Percentiles rank a stretch among this genome's conserved stretches.
Conservation (phyloP, 2,888 invertebrate genomes). For the Troides aeacus region DNA sequence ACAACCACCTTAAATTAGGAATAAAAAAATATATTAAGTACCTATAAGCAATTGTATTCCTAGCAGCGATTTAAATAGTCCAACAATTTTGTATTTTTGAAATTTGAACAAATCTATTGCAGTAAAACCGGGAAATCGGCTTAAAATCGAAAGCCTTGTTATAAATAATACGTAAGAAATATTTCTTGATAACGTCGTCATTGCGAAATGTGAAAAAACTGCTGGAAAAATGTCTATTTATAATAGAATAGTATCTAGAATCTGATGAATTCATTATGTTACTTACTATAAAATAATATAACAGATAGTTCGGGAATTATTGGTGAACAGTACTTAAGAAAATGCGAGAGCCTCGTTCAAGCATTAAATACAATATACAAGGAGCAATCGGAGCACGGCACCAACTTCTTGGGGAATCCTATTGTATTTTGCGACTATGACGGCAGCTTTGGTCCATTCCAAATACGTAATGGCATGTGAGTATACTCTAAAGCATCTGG, state of each 20-base stretch:
- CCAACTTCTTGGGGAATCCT: constrained; percentile 73
- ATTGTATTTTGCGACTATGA: constrained; percentile 82
- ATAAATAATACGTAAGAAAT: too few relatives aligned
- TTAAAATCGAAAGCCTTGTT: too few relatives aligned
- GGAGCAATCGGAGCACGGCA: constrained; percentile 81
- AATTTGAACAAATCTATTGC: too few relatives aligned
- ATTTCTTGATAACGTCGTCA: too few relatives aligned
- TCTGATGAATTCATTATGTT: neutral
- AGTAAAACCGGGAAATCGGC: too few relatives aligned
- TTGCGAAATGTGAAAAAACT: too few relatives aligned
- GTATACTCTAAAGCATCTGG: constrained; percentile 39
- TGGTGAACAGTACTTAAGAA: constrained; percentile 81
- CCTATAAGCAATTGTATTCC: too few relatives aligned
- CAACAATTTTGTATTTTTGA: too few relatives aligned
- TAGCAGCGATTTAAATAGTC: too few relatives aligned
- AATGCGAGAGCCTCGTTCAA: constrained; percentile 83
- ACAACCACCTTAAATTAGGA: too few relatives aligned
- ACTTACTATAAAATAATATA: constrained; percentile 32
- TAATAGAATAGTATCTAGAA: neutral
- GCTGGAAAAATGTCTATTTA: too few relatives aligned
- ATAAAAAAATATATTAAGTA: too few relatives aligned
- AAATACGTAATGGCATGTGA: constrained; percentile 78
- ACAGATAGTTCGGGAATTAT: constrained; percentile 65
- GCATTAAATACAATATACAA: constrained; percentile 73
- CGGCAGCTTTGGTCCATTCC: constrained; percentile 82